phyloP scores from a whole-genome alignment of 2,888 invertebrate genomes.

The Standfussiana lucernea region DNA sequence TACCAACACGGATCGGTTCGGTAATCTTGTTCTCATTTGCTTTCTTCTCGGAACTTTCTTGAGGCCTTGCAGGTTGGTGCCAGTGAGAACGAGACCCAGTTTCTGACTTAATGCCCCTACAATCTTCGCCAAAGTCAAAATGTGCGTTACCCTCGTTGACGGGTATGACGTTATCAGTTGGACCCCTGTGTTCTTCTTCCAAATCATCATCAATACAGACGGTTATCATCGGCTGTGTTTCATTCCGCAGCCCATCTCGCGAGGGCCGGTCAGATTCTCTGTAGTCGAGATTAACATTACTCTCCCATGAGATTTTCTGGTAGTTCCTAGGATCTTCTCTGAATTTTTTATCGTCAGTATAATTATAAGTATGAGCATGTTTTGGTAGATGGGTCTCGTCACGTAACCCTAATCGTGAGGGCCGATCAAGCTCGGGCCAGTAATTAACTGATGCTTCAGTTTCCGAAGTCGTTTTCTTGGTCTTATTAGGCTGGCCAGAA shows the following conservation, averaged over 20 bases:
- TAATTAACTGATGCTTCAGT: neutral
- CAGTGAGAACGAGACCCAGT: no score
- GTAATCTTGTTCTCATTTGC: neutral
- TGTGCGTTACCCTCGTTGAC: neutral
- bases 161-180: neutral
- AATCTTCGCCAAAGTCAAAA: neutral
- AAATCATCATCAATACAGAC: neutral
- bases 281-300: neutral
- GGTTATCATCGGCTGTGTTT: neutral
- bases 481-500: constrained; percentile 10
- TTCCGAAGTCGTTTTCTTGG: constrained; percentile 15
- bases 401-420: constrained; percentile 29
- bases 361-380: neutral
- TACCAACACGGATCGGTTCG: constrained; percentile 23
- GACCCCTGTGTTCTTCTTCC: constrained; percentile 12
- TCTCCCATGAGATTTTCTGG: constrained; percentile 17
- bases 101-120: neutral
- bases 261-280: constrained; percentile 35
- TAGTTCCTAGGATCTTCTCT: constrained; percentile 9
- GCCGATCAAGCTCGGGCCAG: constrained; percentile 36
- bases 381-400: constrained; percentile 8
- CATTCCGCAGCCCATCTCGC: constrained; percentile 16
- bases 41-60: neutral
- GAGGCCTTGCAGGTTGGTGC: neutral
- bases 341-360: constrained; percentile 30